Base-by-base conservation (phyloP, 2,888 invertebrate genomes). In the Amiota mariae region DNA sequence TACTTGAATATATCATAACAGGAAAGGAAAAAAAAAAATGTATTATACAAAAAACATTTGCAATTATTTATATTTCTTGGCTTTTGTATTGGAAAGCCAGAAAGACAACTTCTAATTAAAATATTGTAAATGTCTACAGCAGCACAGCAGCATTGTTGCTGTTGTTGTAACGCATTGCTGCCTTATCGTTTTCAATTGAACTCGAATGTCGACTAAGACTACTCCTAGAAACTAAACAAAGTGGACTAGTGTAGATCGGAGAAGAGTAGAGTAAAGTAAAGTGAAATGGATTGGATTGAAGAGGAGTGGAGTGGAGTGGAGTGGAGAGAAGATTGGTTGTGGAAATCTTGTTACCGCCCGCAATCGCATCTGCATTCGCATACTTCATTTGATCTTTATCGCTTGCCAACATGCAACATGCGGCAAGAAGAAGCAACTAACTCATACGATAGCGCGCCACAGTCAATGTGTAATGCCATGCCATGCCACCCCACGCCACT, bases 341-440 rank as follows among this genome's bases (percentile, higher is more conserved):
- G 24, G 51, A 82, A 51, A 54, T 51, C 24, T 51, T 68, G 67
- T 68, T 68, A 68, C 67, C 67, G 67, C 67, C 67, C 67, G 67
- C 67, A 68, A 68, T 68, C n/a, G 24, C 67, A 68, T 54, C 67
- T 68, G 67, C 82, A 80, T 85, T 79, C 86, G 67, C 67, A 86
- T 83, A 86, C 84, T 82, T 83, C 84, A 83, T 83, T 83, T 86
- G 86, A 83, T 83, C 83, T 86, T 83, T 85, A 83, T 83, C 83
- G 84, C 82, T 81, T 59, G 74, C 86, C 82, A 80, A 82, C 82
- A 83, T 83, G 85, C 85, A 84, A 81, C 80, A 80, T 80, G 77
- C 78, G 57, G 51, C 72, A 72, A 15, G 63, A 15, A 59, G 54
- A 12, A 54, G 54, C 54, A 54, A n/a, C 63, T 36, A 36, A 24